Conservation (phyloP, 2,888 invertebrate species). For the Ennomos fuscantarius region DNA sequence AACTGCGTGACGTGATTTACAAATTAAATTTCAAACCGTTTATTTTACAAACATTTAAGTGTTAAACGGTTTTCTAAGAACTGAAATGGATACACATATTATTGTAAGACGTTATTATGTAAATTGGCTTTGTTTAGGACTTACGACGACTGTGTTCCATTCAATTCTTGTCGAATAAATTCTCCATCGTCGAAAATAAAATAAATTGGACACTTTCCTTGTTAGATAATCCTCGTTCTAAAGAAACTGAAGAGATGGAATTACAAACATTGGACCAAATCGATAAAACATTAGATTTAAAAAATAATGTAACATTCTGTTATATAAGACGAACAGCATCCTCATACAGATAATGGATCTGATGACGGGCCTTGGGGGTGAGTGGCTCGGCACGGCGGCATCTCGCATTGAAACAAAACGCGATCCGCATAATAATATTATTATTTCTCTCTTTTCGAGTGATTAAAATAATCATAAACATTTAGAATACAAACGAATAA, state of each 20-base stretch:
- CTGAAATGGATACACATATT: too few species aligned
- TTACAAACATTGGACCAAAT: not conserved
- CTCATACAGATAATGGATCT: constrained; percentile 9
- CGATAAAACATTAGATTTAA: too few species aligned
- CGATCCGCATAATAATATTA: not conserved
- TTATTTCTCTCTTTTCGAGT: too few species aligned
- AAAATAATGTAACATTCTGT: too few species aligned
- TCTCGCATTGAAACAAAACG: not conserved
- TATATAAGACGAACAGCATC: constrained; percentile 1
- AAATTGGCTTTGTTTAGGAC: too few species aligned
- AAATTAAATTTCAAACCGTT: constrained; percentile 1
- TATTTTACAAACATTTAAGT: not conserved
- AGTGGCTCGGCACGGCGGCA: not conserved
- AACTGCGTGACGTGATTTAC: not conserved
- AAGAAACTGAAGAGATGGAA: not conserved
- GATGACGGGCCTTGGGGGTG: not conserved
- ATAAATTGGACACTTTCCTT: too few species aligned
- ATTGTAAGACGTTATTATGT: too few species aligned
- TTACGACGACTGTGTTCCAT: too few species aligned
- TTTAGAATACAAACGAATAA: too few species aligned
- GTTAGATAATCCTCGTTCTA: not conserved
- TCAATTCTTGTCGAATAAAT: too few species aligned
- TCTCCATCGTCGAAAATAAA: too few species aligned
- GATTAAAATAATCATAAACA: too few species aligned
- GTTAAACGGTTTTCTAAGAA: not conserved